A percentile compares a stretch with the other conserved stretches of the same genome.
Conservation (phyloP, 2,113 vertebrate genomes). For the Alaudala cheleensis region DNA sequence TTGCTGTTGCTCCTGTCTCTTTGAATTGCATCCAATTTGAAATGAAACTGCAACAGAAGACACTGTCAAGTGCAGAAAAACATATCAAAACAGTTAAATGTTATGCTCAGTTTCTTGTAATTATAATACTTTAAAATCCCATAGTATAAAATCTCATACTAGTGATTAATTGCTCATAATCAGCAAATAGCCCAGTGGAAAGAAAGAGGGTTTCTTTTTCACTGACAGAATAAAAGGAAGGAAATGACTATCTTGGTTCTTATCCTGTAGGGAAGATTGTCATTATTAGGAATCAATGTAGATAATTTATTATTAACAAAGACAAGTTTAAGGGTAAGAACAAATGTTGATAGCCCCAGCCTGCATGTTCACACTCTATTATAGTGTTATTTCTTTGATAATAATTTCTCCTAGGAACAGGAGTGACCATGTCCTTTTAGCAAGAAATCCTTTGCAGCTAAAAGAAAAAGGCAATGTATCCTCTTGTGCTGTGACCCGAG, state of each 20-base stretch:
- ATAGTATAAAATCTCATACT: not conserved
- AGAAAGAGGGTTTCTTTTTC: not conserved
- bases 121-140: constrained; percentile 22
- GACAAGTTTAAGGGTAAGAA: not conserved
- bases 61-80: not conserved
- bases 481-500: not conserved
- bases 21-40: constrained; percentile 58
- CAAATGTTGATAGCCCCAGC: not conserved
- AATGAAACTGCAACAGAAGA: constrained; percentile 9
- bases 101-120: not conserved
- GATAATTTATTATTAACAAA: constrained; percentile 22
- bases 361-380: not conserved
- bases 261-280: not conserved
- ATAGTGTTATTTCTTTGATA: not conserved
- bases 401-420: not conserved
- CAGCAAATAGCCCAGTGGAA: constrained; percentile 28
- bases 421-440: not conserved
- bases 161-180: constrained; percentile 25
- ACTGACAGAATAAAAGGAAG: constrained; percentile 15
- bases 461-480: not conserved
- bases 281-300: constrained; percentile 31
- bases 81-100: not conserved
- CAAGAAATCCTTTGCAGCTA: not conserved
- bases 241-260: not conserved
- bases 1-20: constrained; percentile 37